phyloP scores from a whole-genome alignment of 2,113 vertebrate species.

The Tylochromis polylepis region DNA sequence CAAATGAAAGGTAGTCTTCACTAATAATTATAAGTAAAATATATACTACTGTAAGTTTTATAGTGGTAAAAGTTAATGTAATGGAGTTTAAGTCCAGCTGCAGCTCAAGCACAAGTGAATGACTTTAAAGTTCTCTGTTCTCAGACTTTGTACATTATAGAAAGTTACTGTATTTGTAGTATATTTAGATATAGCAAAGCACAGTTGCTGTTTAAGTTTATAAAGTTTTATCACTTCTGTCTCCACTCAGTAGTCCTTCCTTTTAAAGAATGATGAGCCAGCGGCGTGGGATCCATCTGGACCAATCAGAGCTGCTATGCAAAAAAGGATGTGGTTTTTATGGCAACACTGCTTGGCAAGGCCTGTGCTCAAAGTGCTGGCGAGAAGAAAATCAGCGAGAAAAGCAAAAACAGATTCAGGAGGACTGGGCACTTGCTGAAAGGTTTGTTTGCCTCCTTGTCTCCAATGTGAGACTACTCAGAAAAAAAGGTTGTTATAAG shows the following conservation, averaged over 20 bases:
- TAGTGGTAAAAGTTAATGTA: background rate
- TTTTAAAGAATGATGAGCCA: slow-evolving; percentile 83
- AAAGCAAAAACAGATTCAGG: slow-evolving; percentile 90
- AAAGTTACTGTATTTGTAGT: background rate
- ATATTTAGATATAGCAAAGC: background rate
- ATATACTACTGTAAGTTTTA: background rate
- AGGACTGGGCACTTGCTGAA: slow-evolving; percentile 92
- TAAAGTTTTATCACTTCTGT: background rate
- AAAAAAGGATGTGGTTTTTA: slow-evolving; percentile 96
- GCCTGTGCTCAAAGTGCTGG: slow-evolving; percentile 96
- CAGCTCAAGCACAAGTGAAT: background rate
- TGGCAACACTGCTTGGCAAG: slow-evolving; percentile 90
- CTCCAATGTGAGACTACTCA: background rate
- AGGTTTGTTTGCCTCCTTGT: slow-evolving; percentile 67
- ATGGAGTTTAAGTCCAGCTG: background rate
- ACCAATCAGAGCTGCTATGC: slow-evolving; percentile 92
- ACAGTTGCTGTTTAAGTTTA: background rate
- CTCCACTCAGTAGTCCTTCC: background rate
- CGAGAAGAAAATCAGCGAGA: slow-evolving; percentile 88
- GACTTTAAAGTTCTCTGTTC: background rate
- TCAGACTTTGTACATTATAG: background rate
- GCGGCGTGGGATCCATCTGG: slow-evolving; percentile 88
- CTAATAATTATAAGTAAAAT: background rate
- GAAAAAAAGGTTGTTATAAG: background rate
- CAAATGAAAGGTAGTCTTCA: background rate